Percentiles rank a stretch among this genome's conserved stretches.
phyloP scores from a whole-genome alignment of 2,797 vertebrate genomes.

The Tympanoctomys barrerae region DNA sequence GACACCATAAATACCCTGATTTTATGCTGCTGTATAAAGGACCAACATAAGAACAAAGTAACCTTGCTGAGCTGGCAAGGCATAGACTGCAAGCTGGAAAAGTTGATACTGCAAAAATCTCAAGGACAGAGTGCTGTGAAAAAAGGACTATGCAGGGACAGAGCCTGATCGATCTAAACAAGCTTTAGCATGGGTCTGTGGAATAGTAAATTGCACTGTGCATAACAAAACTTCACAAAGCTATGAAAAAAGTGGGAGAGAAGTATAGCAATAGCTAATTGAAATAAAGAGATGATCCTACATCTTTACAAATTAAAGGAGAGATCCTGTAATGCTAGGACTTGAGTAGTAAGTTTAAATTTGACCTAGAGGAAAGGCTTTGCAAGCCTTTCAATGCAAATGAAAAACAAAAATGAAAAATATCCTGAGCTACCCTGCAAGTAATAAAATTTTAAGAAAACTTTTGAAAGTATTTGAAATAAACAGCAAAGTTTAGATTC shows the following conservation, averaged over 20 bases:
- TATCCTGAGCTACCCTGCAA: neutral
- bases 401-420: neutral
- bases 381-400: neutral
- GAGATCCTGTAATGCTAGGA: neutral
- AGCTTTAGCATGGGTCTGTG: neutral
- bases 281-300: neutral
- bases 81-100: neutral
- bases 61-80: neutral
- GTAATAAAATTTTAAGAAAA: neutral
- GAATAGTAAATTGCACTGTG: neutral
- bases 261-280: neutral
- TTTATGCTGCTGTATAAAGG: neutral
- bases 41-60: neutral
- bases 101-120: neutral
- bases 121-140: neutral
- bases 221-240: neutral
- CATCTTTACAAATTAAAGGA: neutral
- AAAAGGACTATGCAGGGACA: neutral
- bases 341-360: neutral
- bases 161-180: neutral
- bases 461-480: neutral
- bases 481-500: neutral
- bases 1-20: neutral
- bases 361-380: neutral
- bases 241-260: neutral